Evolutionary conservation across 2,797 vertebrate genomes (phyloP).

Genomic region (Peromyscus nudipes): DNA sequence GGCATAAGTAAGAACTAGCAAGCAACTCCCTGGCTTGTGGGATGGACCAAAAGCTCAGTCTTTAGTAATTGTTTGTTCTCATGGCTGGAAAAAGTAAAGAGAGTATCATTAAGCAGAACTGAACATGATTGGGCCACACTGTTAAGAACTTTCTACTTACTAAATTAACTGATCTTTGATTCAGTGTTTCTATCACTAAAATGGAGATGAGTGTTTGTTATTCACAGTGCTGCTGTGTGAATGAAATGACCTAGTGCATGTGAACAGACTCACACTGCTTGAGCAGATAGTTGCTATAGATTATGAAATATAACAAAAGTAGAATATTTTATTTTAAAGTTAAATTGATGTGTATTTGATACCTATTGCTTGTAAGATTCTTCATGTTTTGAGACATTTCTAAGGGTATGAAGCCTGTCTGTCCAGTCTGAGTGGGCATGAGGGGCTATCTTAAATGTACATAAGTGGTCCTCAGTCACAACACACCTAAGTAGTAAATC

Average conservation of each 20-base stretch:
- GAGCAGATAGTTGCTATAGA: neutral
- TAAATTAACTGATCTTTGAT: neutral
- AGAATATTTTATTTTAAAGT: slow-evolving; percentile 6
- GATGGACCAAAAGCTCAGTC: neutral
- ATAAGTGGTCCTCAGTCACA: neutral
- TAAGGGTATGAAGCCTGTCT: neutral
- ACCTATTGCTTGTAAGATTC: neutral
- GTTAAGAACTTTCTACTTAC: neutral
- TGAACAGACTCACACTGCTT: neutral
- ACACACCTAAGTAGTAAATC: neutral
- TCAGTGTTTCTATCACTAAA: slow-evolving; percentile 15
- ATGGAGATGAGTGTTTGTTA: neutral
- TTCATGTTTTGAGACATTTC: neutral
- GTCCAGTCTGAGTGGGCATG: neutral
- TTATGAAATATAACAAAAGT: neutral
- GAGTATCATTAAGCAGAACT: slow-evolving; percentile 40
- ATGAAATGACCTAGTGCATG: neutral
- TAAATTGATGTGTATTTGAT: neutral
- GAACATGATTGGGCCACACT: neutral
- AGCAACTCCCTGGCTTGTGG: neutral
- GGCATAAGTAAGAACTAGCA: neutral
- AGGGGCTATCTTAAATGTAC: neutral
- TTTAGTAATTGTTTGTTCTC: neutral
- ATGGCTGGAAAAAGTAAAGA: neutral
- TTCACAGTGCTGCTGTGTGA: neutral